These are phyloP conservation scores for Xenentodon cancila DNA, from an alignment of 2,797 vertebrate genomes.

Conservation along the genomic window DNA sequence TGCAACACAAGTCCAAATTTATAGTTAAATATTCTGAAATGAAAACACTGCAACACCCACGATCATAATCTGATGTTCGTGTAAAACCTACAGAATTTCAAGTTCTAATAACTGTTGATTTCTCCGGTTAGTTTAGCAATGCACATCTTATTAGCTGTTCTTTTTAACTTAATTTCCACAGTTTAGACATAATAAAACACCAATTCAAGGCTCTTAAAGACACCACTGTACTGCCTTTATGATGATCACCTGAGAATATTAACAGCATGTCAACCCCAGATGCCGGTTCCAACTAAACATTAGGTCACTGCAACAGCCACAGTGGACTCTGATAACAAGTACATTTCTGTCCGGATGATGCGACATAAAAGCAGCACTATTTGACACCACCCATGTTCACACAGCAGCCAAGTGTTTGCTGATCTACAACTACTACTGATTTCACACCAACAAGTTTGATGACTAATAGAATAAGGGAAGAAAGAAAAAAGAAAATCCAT, in stretches of 20 bases:
- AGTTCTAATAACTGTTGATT: too few relatives aligned
- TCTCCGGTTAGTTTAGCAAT: too few relatives aligned
- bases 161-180: too few relatives aligned
- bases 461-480: slow-evolving; percentile 8
- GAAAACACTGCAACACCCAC: too few relatives aligned
- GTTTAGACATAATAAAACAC: too few relatives aligned
- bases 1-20: too few relatives aligned
- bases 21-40: too few relatives aligned
- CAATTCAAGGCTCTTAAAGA: not conserved
- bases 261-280: not conserved
- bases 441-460: slow-evolving; percentile 24
- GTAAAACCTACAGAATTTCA: not conserved
- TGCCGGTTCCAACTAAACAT: not conserved
- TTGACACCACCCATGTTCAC: slow-evolving; percentile 8
- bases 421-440: slow-evolving; percentile 13
- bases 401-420: slow-evolving; percentile 18
- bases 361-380: not conserved
- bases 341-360: not conserved
- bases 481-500: slow-evolving; percentile 20
- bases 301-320: slow-evolving; percentile 12
- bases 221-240: not conserved
- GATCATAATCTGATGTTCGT: too few relatives aligned
- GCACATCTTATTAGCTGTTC: too few relatives aligned
- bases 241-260: slow-evolving; percentile 40
- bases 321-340: slow-evolving; percentile 5